Base-by-base conservation (phyloP, 2,113 vertebrate genomes). In the Panurus biarmicus region DNA sequence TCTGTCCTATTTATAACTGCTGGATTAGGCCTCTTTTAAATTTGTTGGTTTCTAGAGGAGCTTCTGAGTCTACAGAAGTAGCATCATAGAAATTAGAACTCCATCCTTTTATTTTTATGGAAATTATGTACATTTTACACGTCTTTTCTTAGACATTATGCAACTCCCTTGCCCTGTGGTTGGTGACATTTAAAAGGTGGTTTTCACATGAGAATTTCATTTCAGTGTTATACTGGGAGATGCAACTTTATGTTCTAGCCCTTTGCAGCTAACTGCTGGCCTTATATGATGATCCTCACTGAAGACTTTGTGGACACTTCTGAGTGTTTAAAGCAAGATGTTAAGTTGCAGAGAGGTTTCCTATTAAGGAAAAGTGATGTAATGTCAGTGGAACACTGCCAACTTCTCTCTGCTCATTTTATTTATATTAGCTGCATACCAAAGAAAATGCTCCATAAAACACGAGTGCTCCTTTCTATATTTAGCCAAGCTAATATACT, bases 341-440 rank as follows among this genome's bases (percentile, higher is more conserved):
- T 92, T 94, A 96, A 92, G 91, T 95, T 97, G 96, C 91, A 96
- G 96, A 97, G 97, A 97, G 93, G 93, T 96, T 96, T 97, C 98
- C 98, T 98, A 98, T 98, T 98, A 98, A 98, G 98, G 98, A 94
- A 97, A 96, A 96, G 95, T 98, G 98, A 98, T 98, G 97, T 98
- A 97, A 98, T 96, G 93, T 88, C 74, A 79, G n/a, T 97, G 97
- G 95, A 96, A 83, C 87, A 42, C 79, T 69, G 96, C 97, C 98
- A 97, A 48, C 44, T 92, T 95, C 90, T 90, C 95, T 95, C 77
- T 2, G 5, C 91, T 96, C 92, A 53, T 96, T 96, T 95, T 97
- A 93, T 98, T 98, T 98, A 97, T 96, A 86, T 97, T 97, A 97
- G 97, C 96, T 90, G 90, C 97, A 98, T 98, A 98, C 97, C 98